Percentiles rank a stretch among this genome's conserved stretches.
Conservation (phyloP, 2,888 invertebrate genomes). For the Geophilus truncorum region DNA sequence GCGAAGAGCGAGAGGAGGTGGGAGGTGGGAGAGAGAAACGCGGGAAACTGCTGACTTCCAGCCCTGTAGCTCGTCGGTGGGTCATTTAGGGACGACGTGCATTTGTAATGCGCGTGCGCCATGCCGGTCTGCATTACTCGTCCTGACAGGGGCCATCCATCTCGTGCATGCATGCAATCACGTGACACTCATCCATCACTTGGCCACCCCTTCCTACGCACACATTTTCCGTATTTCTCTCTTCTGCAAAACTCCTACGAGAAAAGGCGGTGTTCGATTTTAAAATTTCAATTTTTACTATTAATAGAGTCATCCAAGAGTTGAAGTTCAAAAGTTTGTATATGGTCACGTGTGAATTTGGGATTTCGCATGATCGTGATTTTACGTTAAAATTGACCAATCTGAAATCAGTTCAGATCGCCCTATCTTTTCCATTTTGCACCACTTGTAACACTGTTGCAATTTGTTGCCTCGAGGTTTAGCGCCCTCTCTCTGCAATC, state of each 20-base stretch:
- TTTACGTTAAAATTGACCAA: too few relatives aligned
- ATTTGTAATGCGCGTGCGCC: conserved; percentile 27
- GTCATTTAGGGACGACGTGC: conserved; percentile 27
- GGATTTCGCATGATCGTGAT: too few relatives aligned
- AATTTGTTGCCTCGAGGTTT: neutral
- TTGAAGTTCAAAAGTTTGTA: too few relatives aligned
- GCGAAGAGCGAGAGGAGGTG: neutral
- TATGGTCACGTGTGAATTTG: too few relatives aligned
- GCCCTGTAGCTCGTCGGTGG: conserved; percentile 21
- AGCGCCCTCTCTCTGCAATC: neutral
- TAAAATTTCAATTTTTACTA: neutral
- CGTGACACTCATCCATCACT: conserved; percentile 18
- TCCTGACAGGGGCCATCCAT: conserved; percentile 27
- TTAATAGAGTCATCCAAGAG: too few relatives aligned
- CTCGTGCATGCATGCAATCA: conserved; percentile 25
- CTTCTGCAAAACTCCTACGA: conserved; percentile 3
- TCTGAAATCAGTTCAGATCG: too few relatives aligned
- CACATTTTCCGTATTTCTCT: neutral
- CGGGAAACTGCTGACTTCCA: conserved; percentile 22
- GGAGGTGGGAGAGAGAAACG: neutral
- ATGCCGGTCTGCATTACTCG: conserved; percentile 27
- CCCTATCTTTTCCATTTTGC: too few relatives aligned
- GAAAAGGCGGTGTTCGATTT: neutral
- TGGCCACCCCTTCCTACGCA: neutral
- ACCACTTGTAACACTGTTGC: neutral